phyloP scores from a whole-genome alignment of 1,140 invertebrate species.

The Octopus bimaculoides region DNA sequence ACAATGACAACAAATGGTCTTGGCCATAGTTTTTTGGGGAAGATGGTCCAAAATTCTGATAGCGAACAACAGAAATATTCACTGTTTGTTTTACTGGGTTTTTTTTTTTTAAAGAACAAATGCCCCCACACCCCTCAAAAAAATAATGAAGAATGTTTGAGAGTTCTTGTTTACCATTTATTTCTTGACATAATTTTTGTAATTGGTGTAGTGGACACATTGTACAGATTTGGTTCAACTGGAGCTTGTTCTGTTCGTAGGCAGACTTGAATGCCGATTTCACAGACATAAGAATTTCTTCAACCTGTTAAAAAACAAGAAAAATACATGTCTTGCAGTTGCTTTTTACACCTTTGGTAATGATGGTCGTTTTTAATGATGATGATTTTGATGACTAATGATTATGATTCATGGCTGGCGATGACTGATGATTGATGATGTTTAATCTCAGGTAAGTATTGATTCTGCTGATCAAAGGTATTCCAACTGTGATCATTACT shows the following conservation, averaged over 20 bases:
- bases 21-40: no score
- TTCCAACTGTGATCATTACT: no score
- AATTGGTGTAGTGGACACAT: slow-evolving; percentile 96
- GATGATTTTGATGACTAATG: not conserved
- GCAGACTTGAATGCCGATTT: slow-evolving; percentile 71
- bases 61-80: no score
- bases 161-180: slow-evolving; percentile 65
- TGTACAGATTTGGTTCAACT: slow-evolving; percentile 63
- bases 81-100: no score
- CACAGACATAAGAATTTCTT: slow-evolving; percentile 67
- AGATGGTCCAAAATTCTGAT: no score
- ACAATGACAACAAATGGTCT: no score
- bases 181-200: slow-evolving; percentile 81
- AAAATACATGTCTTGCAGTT: slow-evolving; percentile 16
- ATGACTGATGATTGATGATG: no score
- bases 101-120: no score
- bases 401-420: no score
- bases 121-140: not conserved
- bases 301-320: slow-evolving; percentile 58
- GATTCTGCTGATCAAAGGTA: no score
- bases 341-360: not conserved
- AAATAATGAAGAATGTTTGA: slow-evolving; percentile 2
- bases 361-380: not conserved
- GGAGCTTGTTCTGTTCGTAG: slow-evolving; percentile 33
- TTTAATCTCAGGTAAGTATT: no score